A percentile compares a stretch with the other conserved stretches of the same genome.
Conservation (phyloP, 2,797 vertebrate genomes). For the Sus cebifrons region DNA sequence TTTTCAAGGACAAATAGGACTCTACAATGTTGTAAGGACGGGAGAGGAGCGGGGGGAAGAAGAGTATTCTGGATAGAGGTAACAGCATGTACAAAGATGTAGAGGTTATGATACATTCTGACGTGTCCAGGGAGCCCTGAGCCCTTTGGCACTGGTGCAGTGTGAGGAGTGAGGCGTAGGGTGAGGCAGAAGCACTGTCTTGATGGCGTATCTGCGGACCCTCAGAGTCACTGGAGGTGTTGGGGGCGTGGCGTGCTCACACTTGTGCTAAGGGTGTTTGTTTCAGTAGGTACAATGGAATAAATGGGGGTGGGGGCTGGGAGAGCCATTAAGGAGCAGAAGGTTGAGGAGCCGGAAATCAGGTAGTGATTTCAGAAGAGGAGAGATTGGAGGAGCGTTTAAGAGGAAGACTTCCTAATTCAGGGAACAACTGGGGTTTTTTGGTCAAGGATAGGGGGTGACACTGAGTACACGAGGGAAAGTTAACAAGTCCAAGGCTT, state of each 20-base stretch:
- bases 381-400: background rate
- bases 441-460: background rate
- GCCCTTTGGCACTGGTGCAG: background rate
- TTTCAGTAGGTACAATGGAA: background rate
- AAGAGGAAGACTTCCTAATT: background rate
- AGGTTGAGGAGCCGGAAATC: background rate
- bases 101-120: background rate
- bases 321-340: slow-evolving; percentile 2
- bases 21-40: background rate
- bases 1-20: background rate
- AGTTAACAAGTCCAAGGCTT: background rate
- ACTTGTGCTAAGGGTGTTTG: background rate
- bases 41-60: background rate
- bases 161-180: background rate
- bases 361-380: background rate
- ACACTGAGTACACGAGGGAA: background rate
- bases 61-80: background rate
- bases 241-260: background rate
- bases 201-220: background rate
- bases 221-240: background rate
- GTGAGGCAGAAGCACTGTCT: background rate
- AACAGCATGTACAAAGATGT: background rate
- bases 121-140: background rate
- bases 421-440: background rate
- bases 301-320: background rate